Percentiles rank a stretch among this genome's conserved stretches.
phyloP scores from a whole-genome alignment of 2,888 invertebrate species.

The Philonicus albiceps region DNA sequence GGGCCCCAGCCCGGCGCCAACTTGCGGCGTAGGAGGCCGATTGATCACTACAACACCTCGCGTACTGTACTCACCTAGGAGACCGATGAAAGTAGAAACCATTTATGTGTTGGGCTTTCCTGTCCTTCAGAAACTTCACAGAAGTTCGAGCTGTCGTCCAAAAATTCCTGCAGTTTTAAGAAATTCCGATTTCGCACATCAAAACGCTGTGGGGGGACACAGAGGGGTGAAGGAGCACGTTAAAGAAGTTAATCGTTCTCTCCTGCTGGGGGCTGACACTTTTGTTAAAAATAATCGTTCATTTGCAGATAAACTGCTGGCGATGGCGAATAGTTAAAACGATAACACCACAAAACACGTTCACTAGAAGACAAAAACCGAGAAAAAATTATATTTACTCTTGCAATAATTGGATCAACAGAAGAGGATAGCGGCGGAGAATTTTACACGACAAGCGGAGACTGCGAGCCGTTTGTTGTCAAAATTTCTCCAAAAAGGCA shows the following conservation, averaged over 20 bases:
- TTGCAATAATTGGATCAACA: background rate
- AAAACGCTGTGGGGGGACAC: background rate
- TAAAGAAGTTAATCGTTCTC: background rate
- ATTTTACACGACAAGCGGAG: background rate
- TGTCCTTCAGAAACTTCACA: constrained; percentile 23
- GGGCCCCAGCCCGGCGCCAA: background rate
- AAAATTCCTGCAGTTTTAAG: background rate
- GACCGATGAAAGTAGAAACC: constrained; percentile 65
- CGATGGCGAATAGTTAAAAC: background rate
- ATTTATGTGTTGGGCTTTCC: constrained; percentile 55
- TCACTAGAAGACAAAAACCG: constrained; percentile 2
- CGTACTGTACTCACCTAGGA: constrained; percentile 58
- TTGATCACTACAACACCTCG: background rate
- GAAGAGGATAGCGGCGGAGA: background rate
- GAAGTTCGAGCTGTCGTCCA: background rate
- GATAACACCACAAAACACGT: background rate
- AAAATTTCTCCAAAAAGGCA: constrained; percentile 38
- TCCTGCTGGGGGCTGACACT: background rate
- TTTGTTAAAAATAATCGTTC: background rate
- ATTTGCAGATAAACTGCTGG: background rate
- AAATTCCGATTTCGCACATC: background rate
- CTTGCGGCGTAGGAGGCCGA: background rate
- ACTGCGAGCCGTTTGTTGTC: constrained; percentile 27
- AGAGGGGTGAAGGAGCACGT: background rate
- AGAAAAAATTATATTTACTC: background rate